These are phyloP conservation scores for Panonychus citri DNA, from an alignment of 1,140 invertebrate genomes.

Conservation along the genomic window DNA sequence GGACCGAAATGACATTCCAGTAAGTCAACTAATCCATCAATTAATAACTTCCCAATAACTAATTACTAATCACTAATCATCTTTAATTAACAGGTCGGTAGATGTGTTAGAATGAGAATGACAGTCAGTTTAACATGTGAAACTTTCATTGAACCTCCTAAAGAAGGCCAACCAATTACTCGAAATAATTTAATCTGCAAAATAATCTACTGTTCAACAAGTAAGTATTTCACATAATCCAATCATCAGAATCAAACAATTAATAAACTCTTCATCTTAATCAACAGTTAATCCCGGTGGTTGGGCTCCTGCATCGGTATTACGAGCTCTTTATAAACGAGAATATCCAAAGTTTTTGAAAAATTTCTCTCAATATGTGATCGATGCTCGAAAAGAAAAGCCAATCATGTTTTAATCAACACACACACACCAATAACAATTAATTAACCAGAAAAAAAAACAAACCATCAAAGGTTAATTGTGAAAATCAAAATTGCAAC, in stretches of 20 bases:
- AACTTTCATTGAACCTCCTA: conserved; percentile 56
- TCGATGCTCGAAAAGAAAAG: conserved; percentile 67
- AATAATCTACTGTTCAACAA: conserved; percentile 96
- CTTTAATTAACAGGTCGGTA: conserved; percentile 27
- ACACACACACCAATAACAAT: too few species aligned
- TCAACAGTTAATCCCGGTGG: conserved; percentile 87
- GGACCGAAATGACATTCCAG: conserved; percentile 48
- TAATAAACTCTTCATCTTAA: conserved; percentile 11
- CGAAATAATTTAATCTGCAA: conserved; percentile 82
- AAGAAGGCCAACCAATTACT: conserved; percentile 36
- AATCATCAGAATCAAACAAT: too few species aligned
- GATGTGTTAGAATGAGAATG: conserved; percentile 75
- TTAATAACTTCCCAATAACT: not conserved
- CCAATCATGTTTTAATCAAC: conserved; percentile 53
- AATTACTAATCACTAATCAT: not conserved
- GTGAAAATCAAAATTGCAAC: too few species aligned
- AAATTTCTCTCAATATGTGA: conserved; percentile 85
- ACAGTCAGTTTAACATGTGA: conserved; percentile 91
- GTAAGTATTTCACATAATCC: too few species aligned
- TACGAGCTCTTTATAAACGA: conserved; percentile 86
- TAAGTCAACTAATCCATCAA: conserved; percentile 27
- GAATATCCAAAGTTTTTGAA: conserved; percentile 99
- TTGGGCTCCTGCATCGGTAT: conserved; percentile 85
- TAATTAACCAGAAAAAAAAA: too few species aligned
- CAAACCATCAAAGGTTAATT: too few species aligned